Evolutionary conservation across 2,113 vertebrate genomes (phyloP).

Genomic region (Orientallactaga bullata): DNA sequence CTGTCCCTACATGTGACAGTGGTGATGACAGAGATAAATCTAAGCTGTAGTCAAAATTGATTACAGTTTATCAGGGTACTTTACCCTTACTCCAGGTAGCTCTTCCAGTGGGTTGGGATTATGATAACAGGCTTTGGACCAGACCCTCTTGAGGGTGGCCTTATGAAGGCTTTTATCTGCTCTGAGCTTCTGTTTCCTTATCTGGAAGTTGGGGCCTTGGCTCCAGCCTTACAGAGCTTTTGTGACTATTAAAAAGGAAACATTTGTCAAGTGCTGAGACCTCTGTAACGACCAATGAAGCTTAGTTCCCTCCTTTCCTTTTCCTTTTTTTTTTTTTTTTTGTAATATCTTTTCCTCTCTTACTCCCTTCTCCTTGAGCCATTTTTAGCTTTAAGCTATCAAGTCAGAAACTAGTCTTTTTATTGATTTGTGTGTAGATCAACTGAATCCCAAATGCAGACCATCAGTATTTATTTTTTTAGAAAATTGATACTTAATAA

Average conservation of each 20-base stretch:
- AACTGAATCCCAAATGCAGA: slow-evolving; percentile 3
- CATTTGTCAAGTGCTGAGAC: background rate
- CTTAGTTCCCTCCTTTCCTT: too few species aligned
- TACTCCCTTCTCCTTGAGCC: background rate
- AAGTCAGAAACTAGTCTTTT: background rate
- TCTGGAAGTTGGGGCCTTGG: background rate
- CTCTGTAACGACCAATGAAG: background rate
- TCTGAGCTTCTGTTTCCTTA: background rate
- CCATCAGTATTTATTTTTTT: background rate
- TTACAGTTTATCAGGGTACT: background rate
- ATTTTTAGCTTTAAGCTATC: background rate
- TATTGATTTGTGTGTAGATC: background rate
- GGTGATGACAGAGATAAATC: background rate
- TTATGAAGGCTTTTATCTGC: background rate
- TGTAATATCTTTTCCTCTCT: background rate
- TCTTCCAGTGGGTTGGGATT: background rate
- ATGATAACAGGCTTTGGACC: background rate
- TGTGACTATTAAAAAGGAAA: background rate
- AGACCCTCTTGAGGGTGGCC: background rate
- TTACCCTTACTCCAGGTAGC: background rate
- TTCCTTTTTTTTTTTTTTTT: background rate
- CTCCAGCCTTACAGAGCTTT: background rate
- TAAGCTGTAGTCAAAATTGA: background rate
- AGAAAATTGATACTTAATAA: background rate
- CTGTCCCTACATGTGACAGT: background rate